phyloP scores from a whole-genome alignment of 1,140 invertebrate species.

The Asbolus verrucosus region DNA sequence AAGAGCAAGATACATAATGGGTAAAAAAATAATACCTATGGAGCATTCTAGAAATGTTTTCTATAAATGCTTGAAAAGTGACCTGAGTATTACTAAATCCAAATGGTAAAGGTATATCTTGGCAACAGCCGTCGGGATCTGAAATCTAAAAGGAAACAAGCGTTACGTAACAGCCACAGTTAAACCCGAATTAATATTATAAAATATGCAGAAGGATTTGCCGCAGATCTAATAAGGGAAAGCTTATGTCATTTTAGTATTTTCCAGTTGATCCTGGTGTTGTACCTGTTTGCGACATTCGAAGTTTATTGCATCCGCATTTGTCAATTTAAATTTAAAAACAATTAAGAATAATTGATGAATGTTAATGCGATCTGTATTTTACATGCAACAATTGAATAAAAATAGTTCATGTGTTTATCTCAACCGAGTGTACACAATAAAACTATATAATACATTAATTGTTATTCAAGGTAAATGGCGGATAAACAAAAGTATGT shows the following conservation, averaged over 20 bases:
- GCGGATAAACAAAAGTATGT: slow-evolving; percentile 10
- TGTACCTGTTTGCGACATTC: slow-evolving; percentile 15
- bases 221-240: background rate
- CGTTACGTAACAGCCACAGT: too few relatives aligned
- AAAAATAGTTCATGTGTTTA: slow-evolving; percentile 28
- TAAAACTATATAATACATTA: slow-evolving; percentile 19
- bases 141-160: too few relatives aligned
- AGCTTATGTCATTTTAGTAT: background rate
- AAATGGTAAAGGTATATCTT: too few relatives aligned
- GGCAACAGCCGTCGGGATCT: too few relatives aligned
- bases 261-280: background rate
- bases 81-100: too few relatives aligned
- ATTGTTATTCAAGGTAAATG: slow-evolving; percentile 36
- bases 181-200: too few relatives aligned
- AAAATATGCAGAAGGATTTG: too few relatives aligned
- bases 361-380: slow-evolving; percentile 25
- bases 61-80: too few relatives aligned
- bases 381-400: slow-evolving; percentile 22
- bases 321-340: slow-evolving; percentile 24
- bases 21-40: too few relatives aligned
- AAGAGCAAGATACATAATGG: too few relatives aligned
- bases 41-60: too few relatives aligned
- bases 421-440: background rate
- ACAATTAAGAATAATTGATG: slow-evolving; percentile 28
- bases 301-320: slow-evolving; percentile 30